Evolutionary conservation across 2,888 invertebrate genomes (phyloP), one percentile per base, ranked within the genome.

Genomic region (Spisula subtruncata): DNA sequence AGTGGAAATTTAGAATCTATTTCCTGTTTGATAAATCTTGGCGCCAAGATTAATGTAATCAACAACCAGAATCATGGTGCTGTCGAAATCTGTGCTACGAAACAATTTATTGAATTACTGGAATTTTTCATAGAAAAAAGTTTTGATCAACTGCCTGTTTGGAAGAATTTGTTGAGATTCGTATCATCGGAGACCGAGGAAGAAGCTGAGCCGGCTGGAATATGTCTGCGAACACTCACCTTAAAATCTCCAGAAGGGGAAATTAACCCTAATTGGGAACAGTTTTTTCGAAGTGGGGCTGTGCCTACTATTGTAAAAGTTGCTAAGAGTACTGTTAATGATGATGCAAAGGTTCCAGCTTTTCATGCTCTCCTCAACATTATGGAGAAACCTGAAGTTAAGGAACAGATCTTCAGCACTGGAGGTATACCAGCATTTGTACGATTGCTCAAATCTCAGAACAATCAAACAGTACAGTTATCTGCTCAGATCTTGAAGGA

Each of bases 11-110:
- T 94, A 29, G 96, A 96, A 16, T 95, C 96, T 10, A 95, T 96
- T n/a, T 89, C 93, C 12, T 95, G 94, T 81, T 93, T 96, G 60
- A 94, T 96, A 1, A 91, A 94, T 20, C 93, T 96, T 41, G 96
- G 96, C 0, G 95, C 96, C 10, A 96, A 96, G 90, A 93, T 96
- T 35, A 89, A 93, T 83, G 94, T 94, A 1, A 93, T 95, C 16
- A 95, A 96, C 92, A 93, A 94, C 12, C 94, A 95, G 48, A 96
- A 96, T 85, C 96, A 96, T 92, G 96, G 96, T 8, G 96, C 95
- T 12, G 95, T 96, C n/a, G 96, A 96, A 90, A 94, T 96, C 20
- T 95, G 95, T 90, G 95, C 95, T n/a, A 89, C 95, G 86, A 95
- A 96, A 81, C 93, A 95, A 66, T 95, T 89, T 88, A 93, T 95